phyloP scores from a whole-genome alignment of 2,797 vertebrate species.

The Trachurus trachurus region DNA sequence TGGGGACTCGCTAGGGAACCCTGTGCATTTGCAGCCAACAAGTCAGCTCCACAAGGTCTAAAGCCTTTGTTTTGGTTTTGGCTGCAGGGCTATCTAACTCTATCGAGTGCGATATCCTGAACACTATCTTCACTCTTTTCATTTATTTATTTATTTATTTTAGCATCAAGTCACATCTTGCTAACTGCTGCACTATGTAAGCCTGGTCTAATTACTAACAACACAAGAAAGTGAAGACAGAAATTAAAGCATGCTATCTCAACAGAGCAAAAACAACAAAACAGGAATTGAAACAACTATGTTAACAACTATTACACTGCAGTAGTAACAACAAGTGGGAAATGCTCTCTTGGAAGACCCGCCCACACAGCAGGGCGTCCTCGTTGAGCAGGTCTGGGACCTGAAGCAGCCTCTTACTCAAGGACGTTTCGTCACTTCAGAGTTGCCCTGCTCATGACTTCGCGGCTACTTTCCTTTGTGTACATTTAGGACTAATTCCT shows the following conservation, averaged over 20 bases:
- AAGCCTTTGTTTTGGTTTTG: conserved; percentile 54
- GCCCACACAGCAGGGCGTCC: conserved; percentile 9
- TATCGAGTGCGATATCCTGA: neutral
- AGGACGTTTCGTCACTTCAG: neutral
- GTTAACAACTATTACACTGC: neutral
- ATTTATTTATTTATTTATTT: neutral
- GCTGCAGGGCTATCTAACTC: neutral
- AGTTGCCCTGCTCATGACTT: neutral
- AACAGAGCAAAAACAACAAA: neutral
- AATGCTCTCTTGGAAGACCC: conserved; percentile 16
- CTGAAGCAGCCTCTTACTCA: conserved; percentile 2
- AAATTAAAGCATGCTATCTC: neutral
- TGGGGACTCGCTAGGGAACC: conserved; percentile 65
- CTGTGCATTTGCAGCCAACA: conserved; percentile 44
- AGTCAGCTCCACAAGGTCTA: conserved; percentile 42
- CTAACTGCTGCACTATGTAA: neutral
- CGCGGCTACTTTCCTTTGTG: conserved; percentile 19
- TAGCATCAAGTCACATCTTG: neutral
- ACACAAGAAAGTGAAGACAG: neutral
- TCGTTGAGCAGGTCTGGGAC: neutral
- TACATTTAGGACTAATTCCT: conserved; percentile 9
- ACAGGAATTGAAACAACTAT: neutral
- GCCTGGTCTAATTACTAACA: neutral
- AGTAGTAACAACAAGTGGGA: neutral
- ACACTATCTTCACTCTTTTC: neutral